These are phyloP conservation scores for Tortricodes alternella DNA, from an alignment of 2,888 invertebrate species.

Conservation along the genomic window DNA sequence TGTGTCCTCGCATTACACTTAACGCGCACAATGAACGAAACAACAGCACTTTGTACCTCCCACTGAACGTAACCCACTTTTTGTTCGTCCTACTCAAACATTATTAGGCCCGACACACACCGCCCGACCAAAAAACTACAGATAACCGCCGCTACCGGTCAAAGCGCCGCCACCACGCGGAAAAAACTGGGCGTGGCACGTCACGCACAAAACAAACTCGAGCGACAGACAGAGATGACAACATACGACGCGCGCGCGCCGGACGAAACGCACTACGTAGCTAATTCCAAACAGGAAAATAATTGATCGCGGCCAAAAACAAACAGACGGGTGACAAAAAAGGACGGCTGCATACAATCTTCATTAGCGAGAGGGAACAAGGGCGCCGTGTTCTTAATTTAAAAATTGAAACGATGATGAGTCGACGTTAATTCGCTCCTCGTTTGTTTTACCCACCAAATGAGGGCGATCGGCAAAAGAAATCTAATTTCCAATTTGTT, in stretches of 20 bases:
- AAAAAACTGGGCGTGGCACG: slow-evolving; percentile 71
- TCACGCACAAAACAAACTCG: slow-evolving; percentile 80
- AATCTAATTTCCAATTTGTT: slow-evolving; percentile 66
- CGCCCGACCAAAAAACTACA: slow-evolving; percentile 62
- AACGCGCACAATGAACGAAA: slow-evolving; percentile 54
- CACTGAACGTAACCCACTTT: slow-evolving; percentile 68
- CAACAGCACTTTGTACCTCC: slow-evolving; percentile 53
- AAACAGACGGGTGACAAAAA: slow-evolving; percentile 81
- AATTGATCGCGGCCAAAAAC: slow-evolving; percentile 80
- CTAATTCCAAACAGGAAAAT: slow-evolving; percentile 79
- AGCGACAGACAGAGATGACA: slow-evolving; percentile 61
- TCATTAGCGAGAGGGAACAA: slow-evolving; percentile 67
- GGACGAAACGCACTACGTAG: slow-evolving; percentile 56
- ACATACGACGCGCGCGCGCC: slow-evolving; percentile 37
- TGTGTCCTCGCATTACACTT: slow-evolving; percentile 39
- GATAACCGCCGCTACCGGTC: slow-evolving; percentile 79
- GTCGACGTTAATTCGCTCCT: slow-evolving; percentile 62
- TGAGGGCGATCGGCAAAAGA: slow-evolving; percentile 54
- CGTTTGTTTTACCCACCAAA: slow-evolving; percentile 51
- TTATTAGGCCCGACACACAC: slow-evolving; percentile 77
- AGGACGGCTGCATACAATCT: slow-evolving; percentile 74
- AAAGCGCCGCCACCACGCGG: slow-evolving; percentile 62
- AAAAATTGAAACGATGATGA: slow-evolving; percentile 69
- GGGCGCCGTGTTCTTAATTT: slow-evolving; percentile 63
- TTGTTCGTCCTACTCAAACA: slow-evolving; percentile 73